Percentiles rank a stretch among this genome's conserved stretches.
These are phyloP conservation scores for Pseudococcus longispinus DNA, from an alignment of 2,888 invertebrate genomes.

Conservation along the genomic window DNA sequence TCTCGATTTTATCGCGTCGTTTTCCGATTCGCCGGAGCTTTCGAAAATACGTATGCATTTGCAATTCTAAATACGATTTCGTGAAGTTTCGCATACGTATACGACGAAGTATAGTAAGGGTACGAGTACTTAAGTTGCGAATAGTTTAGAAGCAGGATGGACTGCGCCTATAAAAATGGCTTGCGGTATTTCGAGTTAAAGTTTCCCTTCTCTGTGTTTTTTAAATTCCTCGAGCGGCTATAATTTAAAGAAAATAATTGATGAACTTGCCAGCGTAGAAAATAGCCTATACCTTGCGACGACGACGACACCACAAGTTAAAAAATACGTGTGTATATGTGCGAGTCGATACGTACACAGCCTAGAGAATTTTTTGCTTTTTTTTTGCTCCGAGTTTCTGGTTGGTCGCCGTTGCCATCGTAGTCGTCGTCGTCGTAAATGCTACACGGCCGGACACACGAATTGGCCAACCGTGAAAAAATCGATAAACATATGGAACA, in stretches of 20 bases:
- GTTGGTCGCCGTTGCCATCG: slow-evolving; percentile 6
- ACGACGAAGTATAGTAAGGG: no score
- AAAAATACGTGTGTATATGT: neutral
- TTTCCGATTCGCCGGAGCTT: neutral
- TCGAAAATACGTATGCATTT: neutral
- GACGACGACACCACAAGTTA: neutral
- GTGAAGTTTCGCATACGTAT: neutral
- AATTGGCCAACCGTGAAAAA: slow-evolving; percentile 8
- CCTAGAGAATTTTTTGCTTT: slow-evolving; percentile 6
- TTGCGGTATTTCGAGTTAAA: neutral
- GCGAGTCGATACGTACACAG: neutral
- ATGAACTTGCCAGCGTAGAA: neutral
- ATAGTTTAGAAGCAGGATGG: neutral
- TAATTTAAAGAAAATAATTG: slow-evolving; percentile 25
- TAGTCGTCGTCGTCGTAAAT: neutral
- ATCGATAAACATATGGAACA: slow-evolving; percentile 31
- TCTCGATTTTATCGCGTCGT: neutral
- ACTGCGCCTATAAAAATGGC: neutral
- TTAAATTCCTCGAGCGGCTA: neutral
- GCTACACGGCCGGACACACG: slow-evolving; percentile 25
- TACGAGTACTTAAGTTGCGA: neutral
- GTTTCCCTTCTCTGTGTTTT: neutral
- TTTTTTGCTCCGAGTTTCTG: neutral
- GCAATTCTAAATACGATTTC: neutral
- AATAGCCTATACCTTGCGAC: neutral